Conservation (phyloP, 2,888 invertebrate species). For the Melieria crassipennis region DNA sequence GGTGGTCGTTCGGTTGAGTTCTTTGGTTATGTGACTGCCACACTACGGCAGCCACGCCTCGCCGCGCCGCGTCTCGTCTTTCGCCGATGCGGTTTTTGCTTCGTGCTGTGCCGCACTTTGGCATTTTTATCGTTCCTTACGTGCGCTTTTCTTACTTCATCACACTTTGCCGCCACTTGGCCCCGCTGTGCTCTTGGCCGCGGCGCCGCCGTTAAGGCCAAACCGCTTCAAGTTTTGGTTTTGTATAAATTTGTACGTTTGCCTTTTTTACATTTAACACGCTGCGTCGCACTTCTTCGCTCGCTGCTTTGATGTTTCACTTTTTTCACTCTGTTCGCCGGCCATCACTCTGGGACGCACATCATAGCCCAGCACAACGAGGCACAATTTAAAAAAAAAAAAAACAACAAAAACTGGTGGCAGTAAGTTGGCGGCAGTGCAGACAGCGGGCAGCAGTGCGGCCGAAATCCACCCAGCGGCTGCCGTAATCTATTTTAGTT, state of each 20-base stretch:
- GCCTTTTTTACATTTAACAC: too few species aligned
- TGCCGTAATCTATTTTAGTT: constrained; percentile 15
- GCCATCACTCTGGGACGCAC: too few species aligned
- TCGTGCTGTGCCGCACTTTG: constrained; percentile 29
- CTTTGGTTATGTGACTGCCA: neutral
- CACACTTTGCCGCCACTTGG: neutral
- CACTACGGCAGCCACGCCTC: constrained; percentile 8
- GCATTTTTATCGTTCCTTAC: constrained; percentile 29
- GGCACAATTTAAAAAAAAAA: neutral
- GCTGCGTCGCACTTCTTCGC: too few species aligned
- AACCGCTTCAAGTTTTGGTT: constrained; percentile 15
- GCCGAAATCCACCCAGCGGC: too few species aligned
- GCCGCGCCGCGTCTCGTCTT: constrained; percentile 5
- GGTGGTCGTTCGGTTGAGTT: constrained; percentile 3
- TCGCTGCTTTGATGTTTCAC: too few species aligned
- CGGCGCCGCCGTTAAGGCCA: neutral
- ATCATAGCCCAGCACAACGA: neutral
- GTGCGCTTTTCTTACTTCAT: constrained; percentile 1
- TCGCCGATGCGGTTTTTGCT: constrained; percentile 29
- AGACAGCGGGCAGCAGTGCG: too few species aligned
- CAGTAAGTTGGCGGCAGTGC: too few species aligned
- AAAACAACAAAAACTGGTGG: neutral
- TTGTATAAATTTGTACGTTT: constrained; percentile 4
- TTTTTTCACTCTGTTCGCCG: too few species aligned
- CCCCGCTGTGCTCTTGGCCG: neutral